A percentile compares a stretch with the other conserved stretches of the same genome.
These are phyloP conservation scores for Heliothis peltigera DNA, from an alignment of 2,888 invertebrate species.

Conservation along the genomic window DNA sequence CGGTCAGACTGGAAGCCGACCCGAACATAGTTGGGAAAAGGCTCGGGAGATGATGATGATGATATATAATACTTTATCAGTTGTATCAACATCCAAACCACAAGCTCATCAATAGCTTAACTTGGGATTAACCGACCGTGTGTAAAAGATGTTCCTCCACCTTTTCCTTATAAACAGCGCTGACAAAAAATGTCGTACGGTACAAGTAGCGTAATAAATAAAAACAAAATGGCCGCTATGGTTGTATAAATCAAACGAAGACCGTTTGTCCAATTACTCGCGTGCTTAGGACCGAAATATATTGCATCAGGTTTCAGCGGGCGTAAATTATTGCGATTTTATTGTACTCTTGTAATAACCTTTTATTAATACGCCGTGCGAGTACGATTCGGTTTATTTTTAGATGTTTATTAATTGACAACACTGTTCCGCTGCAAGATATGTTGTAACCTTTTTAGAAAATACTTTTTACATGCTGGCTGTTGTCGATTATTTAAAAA, in stretches of 20 bases:
- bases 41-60: no score
- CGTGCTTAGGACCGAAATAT: constrained; percentile 52
- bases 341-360: constrained; percentile 38
- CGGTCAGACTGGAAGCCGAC: no score
- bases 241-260: constrained; percentile 51
- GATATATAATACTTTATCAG: no score
- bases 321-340: constrained; percentile 53
- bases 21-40: no score
- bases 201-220: constrained; percentile 29
- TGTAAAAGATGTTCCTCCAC: no score
- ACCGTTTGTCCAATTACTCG: constrained; percentile 49
- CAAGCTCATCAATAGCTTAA: no score
- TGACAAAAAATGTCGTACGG: constrained; percentile 7
- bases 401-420: constrained; percentile 27
- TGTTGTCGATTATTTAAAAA: not conserved
- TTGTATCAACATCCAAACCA: no score
- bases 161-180: no score
- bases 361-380: constrained; percentile 25
- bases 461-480: not conserved
- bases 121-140: no score
- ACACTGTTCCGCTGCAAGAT: constrained; percentile 9
- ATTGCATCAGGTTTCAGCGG: constrained; percentile 50
- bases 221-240: constrained; percentile 31
- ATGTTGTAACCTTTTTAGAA: not conserved
- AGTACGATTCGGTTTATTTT: constrained; percentile 37